A percentile compares a stretch with the other conserved stretches of the same genome.
phyloP scores from a whole-genome alignment of 2,113 vertebrate species.

The Talpa occidentalis region DNA sequence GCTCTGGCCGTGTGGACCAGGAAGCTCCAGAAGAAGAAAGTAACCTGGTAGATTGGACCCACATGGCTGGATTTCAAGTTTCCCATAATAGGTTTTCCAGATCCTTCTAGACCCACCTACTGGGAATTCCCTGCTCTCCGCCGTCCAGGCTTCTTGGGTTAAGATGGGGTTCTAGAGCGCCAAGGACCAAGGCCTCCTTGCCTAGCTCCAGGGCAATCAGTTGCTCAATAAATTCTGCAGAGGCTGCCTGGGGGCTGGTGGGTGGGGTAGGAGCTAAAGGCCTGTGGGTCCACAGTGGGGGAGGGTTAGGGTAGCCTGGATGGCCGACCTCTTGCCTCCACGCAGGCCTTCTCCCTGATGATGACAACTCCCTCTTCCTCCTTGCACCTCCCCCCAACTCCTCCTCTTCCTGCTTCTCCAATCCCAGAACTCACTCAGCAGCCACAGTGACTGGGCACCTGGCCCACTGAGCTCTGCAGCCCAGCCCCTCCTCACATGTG shows the following conservation, averaged over 20 bases:
- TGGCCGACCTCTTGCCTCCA: background rate
- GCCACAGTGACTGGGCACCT: background rate
- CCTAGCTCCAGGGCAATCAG: accelerated
- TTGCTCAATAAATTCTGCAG: background rate
- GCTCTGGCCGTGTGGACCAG: background rate
- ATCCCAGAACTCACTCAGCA: background rate
- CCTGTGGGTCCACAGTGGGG: background rate
- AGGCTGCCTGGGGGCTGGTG: background rate
- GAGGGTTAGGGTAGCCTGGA: too few species aligned
- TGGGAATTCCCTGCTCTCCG: background rate
- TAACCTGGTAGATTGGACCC: too few species aligned
- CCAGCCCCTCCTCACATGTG: background rate
- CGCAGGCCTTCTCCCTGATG: accelerated
- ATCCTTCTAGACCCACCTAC: background rate
- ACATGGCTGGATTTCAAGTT: background rate
- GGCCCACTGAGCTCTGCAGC: background rate
- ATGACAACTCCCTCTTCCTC: too few species aligned
- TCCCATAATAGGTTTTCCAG: background rate
- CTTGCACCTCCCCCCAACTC: too few species aligned
- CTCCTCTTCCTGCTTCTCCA: background rate
- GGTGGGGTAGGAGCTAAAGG: too few species aligned
- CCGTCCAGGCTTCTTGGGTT: background rate
- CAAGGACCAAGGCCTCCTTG: too few species aligned
- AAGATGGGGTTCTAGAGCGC: background rate
- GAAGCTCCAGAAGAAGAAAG: background rate